These are phyloP conservation scores for Wiebesia pumilae DNA, from an alignment of 1,140 invertebrate species.

Conservation along the genomic window DNA sequence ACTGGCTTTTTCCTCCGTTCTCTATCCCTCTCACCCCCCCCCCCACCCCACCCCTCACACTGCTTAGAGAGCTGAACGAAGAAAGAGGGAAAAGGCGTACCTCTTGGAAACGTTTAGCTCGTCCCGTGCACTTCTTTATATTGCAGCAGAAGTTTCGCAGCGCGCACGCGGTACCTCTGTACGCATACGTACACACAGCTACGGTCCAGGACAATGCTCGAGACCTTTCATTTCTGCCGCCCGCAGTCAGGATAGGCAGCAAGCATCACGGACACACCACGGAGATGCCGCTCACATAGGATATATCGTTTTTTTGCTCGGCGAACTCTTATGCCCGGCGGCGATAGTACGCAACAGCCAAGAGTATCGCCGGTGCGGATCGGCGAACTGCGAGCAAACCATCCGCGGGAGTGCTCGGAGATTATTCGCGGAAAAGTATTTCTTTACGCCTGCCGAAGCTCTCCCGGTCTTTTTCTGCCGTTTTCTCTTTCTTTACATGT, in stretches of 20 bases:
- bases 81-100: conserved; percentile 35
- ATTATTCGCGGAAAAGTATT: conserved; percentile 51
- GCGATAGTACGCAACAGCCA: not conserved
- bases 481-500: no score
- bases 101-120: conserved; percentile 54
- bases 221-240: conserved; percentile 51
- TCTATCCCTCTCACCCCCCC: conserved; percentile 49
- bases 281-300: conserved; percentile 26
- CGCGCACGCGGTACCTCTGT: not conserved
- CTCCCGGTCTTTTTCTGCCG: not conserved
- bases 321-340: not conserved
- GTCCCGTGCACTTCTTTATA: conserved; percentile 47
- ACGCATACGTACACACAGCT: conserved; percentile 8
- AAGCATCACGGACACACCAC: not conserved
- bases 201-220: conserved; percentile 22
- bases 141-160: conserved; percentile 21
- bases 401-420: not conserved
- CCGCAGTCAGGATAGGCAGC: not conserved
- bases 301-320: conserved; percentile 3
- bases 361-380: not conserved
- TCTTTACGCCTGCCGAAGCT: conserved; percentile 10
- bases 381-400: not conserved
- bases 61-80: not conserved
- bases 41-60: conserved; percentile 32
- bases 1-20: not conserved